These are phyloP conservation scores for Lepus europaeus DNA, from an alignment of 2,113 vertebrate species.

Conservation along the genomic window DNA sequence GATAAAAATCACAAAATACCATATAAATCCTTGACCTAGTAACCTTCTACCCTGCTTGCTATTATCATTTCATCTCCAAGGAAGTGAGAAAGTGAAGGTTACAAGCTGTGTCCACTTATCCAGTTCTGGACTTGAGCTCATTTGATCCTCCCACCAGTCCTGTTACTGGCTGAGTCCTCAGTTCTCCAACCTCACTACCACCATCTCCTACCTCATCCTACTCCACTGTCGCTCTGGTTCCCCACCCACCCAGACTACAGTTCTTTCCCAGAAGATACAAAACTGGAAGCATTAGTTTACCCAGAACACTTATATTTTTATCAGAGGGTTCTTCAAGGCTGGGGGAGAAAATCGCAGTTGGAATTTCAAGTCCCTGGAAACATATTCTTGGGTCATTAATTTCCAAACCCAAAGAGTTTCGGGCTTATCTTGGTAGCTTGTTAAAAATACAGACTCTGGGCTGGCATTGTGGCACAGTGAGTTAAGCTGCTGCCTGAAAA, in stretches of 20 bases:
- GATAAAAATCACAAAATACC: conserved; percentile 48
- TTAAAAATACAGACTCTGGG: conserved; percentile 23
- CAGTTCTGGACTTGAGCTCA: background rate
- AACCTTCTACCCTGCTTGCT: background rate
- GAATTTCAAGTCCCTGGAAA: conserved; percentile 65
- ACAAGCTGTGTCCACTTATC: conserved; percentile 21
- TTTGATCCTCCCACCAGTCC: background rate
- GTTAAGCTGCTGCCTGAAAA: too few relatives aligned
- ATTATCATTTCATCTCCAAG: conserved; percentile 58
- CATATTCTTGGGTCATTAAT: conserved; percentile 54
- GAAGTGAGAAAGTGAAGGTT: conserved; percentile 35
- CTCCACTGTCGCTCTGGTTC: background rate
- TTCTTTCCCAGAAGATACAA: background rate
- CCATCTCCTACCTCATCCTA: background rate
- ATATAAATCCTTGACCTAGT: conserved; percentile 55
- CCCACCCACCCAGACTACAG: background rate
- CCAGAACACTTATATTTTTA: conserved; percentile 26
- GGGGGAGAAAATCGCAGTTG: background rate
- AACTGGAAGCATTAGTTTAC: background rate
- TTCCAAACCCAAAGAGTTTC: conserved; percentile 33
- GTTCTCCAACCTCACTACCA: background rate
- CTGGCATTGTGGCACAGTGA: too few relatives aligned
- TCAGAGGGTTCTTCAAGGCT: background rate
- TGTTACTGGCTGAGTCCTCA: background rate
- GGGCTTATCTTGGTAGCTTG: conserved; percentile 42